Conservation (phyloP, 92 coral and sea anemone genomes). For the Paragorgia papillata region DNA sequence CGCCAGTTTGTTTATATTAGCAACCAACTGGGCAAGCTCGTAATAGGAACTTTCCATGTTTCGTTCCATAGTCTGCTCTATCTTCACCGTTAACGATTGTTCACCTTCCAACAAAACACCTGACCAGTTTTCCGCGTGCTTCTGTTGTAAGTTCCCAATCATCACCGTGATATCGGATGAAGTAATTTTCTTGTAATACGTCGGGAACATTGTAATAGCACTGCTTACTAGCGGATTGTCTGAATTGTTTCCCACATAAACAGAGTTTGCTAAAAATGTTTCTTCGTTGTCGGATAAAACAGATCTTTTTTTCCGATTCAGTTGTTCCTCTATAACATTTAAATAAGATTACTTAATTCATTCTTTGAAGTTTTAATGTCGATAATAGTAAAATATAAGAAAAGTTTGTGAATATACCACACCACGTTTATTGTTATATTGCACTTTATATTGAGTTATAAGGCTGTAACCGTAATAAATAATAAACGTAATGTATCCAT, state of each 20-base stretch:
- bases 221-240: constrained; percentile 19
- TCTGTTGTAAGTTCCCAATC: constrained; percentile 1
- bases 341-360: no score
- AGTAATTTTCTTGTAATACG: constrained; percentile 3
- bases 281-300: constrained; percentile 30
- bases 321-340: constrained; percentile 45
- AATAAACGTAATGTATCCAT: no score
- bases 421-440: no score
- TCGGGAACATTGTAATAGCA: constrained; percentile 10
- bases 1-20: constrained; percentile 35
- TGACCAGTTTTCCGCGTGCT: constrained; percentile 10
- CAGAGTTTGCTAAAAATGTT: constrained; percentile 18
- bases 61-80: constrained; percentile 10
- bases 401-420: no score
- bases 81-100: constrained; percentile 20
- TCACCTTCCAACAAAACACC: constrained; percentile 1
- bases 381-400: no score
- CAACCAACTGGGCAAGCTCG: constrained; percentile 32
- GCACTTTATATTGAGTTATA: no score
- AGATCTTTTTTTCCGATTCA: constrained; percentile 19
- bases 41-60: constrained; percentile 34
- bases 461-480: no score
- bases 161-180: constrained; percentile 3
- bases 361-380: no score
- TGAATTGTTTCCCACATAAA: constrained; percentile 7